phyloP scores from a whole-genome alignment of 2,888 invertebrate genomes.

The Hipparchia sbordonii region DNA sequence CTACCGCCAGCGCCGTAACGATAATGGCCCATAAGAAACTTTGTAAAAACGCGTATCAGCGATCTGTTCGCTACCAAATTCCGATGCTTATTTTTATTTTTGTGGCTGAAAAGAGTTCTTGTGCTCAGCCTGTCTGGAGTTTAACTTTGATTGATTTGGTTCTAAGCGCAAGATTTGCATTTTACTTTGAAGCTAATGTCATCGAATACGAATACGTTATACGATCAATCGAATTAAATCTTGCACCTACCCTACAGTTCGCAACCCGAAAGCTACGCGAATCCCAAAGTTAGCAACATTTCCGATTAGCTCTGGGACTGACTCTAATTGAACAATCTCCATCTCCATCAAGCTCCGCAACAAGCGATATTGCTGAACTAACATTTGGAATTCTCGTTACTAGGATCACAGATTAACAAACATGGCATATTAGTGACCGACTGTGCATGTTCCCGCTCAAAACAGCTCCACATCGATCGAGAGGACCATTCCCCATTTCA shows the following conservation, averaged over 20 bases:
- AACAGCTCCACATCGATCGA: not conserved
- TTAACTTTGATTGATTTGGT: not conserved
- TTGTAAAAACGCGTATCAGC: conserved; percentile 22
- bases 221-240: too few species aligned
- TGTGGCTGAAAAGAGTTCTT: not conserved
- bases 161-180: not conserved
- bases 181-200: too few species aligned
- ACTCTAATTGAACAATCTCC: conserved; percentile 11
- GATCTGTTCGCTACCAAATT: conserved; percentile 9
- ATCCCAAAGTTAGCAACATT: conserved; percentile 14
- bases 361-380: conserved; percentile 14
- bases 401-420: too few species aligned
- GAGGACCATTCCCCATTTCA: not conserved
- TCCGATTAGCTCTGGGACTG: conserved; percentile 16
- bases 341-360: conserved; percentile 15
- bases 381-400: not conserved
- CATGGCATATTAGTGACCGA: too few species aligned
- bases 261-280: too few species aligned
- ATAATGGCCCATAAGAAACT: conserved; percentile 30
- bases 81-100: not conserved
- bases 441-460: too few species aligned
- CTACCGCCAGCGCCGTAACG: conserved; percentile 35
- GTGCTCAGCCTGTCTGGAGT: not conserved
- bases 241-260: too few species aligned
- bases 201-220: too few species aligned